A percentile compares a stretch with the other conserved stretches of the same genome.
Conservation (phyloP, 2,888 invertebrate genomes). For the Idaea dimidiata region DNA sequence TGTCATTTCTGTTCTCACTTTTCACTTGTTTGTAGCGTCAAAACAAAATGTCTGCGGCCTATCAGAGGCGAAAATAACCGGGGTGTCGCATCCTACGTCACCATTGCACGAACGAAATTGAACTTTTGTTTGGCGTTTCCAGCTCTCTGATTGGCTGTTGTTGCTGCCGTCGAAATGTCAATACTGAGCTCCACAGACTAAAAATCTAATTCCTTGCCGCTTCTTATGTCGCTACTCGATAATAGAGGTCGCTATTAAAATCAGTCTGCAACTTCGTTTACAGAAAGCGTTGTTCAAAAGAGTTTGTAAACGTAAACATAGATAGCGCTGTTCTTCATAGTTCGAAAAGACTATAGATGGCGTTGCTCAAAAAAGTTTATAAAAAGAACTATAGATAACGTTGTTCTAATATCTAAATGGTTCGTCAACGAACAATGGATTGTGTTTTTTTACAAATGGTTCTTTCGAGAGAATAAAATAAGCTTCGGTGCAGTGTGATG, state of each 20-base stretch:
- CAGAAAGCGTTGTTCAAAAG: background rate
- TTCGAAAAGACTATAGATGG: background rate
- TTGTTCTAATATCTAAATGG: background rate
- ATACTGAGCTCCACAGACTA: background rate
- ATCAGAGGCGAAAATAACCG: conserved; percentile 68
- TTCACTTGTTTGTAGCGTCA: conserved; percentile 40
- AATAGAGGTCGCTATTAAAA: background rate
- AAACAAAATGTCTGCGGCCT: conserved; percentile 75
- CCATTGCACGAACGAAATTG: conserved; percentile 34
- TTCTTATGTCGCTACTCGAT: background rate
- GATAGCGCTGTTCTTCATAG: background rate
- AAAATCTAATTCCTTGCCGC: background rate
- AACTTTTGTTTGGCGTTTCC: conserved; percentile 35
- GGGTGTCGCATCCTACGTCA: conserved; percentile 72
- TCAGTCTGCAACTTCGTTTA: background rate
- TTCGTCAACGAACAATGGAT: too few relatives aligned
- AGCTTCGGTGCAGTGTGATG: too few relatives aligned
- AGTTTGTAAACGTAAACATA: too few relatives aligned
- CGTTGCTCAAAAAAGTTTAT: background rate
- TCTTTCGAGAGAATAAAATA: too few relatives aligned
- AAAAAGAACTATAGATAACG: background rate
- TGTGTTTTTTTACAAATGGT: too few relatives aligned
- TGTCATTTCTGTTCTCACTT: conserved; percentile 56
- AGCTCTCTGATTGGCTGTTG: conserved; percentile 48
- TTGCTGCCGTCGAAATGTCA: conserved; percentile 5